Base-by-base conservation (phyloP, 2,797 vertebrate genomes). In the Pelobates cultripes region DNA sequence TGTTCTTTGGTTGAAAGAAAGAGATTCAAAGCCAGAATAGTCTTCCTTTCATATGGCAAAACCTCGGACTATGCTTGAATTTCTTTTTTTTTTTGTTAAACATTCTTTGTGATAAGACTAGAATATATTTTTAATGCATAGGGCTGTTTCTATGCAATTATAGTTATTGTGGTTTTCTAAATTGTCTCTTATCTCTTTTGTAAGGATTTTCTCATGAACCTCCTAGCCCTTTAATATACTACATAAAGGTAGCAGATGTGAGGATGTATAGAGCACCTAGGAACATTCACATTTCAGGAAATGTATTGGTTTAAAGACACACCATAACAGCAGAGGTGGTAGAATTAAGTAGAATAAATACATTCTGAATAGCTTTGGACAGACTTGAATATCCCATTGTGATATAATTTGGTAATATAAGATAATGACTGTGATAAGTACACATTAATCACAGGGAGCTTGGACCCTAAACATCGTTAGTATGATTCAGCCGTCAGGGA, bases 81-180 rank as follows among this genome's bases (percentile, higher is more conserved):
- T 42, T 55, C 43, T 42, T 45, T 53, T 14, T 67, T 28, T 70
- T 78, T 74, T 78, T 70, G n/a, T 61, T 10, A 28, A 15, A n/a
- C 66, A 63, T 69, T 78, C 61, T 83, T 78, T 83, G 70, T 70
- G 43, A 63, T n/a, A 55, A 73, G 43, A 15, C 13, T 28, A 70
- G 53, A 83, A 70, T 78, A 75, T 74, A 69, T 78, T 82, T 70
- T 66, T 45, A 5, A 3, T 60, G 0, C 67, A 42, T 68, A 78
- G 14, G 69, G 12, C 8, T 42, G 47, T 71, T 63, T 40, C 7
- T 41, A 28, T 57, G 4, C 7, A 12, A 41, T 72, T 72, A 13
- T 60, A 60, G 63, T 7, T 51, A 73, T 69, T 81, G 67, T 82
- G 42, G 7, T 61, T 75, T 13, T 43, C 42, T 75, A 42, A 7